Evolutionary conservation across 92 coral and sea anemone genomes (phyloP), one percentile per base, ranked within the genome.

Genomic region (Diadumene lineata): DNA sequence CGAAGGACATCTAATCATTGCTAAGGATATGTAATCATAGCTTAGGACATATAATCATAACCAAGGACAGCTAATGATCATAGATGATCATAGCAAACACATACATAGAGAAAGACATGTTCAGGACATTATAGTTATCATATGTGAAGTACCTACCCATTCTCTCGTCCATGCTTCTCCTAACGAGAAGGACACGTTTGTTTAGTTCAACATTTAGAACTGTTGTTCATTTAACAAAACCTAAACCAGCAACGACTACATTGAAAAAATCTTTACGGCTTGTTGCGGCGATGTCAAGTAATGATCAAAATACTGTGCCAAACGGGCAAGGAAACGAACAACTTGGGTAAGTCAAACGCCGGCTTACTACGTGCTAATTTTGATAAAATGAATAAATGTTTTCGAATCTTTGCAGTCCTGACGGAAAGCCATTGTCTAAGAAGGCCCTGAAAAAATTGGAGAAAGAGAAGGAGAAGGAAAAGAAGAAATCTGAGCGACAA

Each of bases 401-500:
- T 53, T 28, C n/a, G n/a, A n/a, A n/a, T n/a, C n/a, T n/a, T n/a
- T 29, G 34, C 56, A 94, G 98, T 18, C 91, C 97, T 18, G 98
- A 94, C 69, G 96, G 91, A 33, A 86, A 94, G 61, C 98, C 98
- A 18, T 64, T 94, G 74, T 94, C 98, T 1, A 94, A 94, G 71
- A 94, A 88, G 64, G 97, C 98, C 26, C 26, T 91, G 72, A 94
- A 94, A 79, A 94, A 94, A 66, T 43, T 94, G 78, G 98, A 94
- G 73, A 94, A 91, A 63, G 98, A 92, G 69, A 85, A 91, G 61
- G 98, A 91, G 78, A 94, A 94, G 74, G 97, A 90, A 69, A 94
- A 74, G 88, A 94, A 92, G 80, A 94, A 91, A 63, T 92, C 98
- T 1, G 98, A 94, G 80, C 78, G 88, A 13, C 94, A 88, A 31